Evolutionary conservation across 1,140 invertebrate species (phyloP).

Genomic region (Laupala kohalensis): DNA sequence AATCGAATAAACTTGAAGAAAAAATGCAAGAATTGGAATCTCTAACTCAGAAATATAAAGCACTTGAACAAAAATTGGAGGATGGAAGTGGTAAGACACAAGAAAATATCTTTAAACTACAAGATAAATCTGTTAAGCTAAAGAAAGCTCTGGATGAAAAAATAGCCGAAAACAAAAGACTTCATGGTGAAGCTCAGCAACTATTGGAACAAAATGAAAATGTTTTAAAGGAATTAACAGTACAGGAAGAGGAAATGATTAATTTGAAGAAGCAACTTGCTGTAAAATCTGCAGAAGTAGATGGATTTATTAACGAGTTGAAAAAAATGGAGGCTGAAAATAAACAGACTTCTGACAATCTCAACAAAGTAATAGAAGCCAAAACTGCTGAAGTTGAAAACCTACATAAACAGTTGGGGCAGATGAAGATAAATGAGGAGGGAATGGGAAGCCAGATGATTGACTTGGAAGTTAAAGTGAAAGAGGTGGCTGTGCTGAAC

Average conservation of each 20-base stretch:
- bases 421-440: neutral
- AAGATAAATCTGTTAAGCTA: neutral
- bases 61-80: neutral
- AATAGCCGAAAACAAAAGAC: neutral
- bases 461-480: neutral
- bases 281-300: neutral
- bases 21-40: neutral
- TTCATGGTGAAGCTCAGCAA: neutral
- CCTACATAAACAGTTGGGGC: neutral
- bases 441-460: neutral
- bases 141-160: constrained; percentile 1
- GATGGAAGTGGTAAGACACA: neutral
- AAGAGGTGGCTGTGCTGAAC: neutral
- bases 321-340: neutral
- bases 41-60: neutral
- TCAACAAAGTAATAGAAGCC: neutral
- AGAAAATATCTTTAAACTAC: neutral
- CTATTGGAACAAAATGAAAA: neutral
- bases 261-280: neutral
- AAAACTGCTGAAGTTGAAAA: neutral
- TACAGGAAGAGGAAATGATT: neutral
- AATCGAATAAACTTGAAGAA: neutral
- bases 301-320: neutral
- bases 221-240: neutral
- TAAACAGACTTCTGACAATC: neutral